Base-by-base conservation (phyloP, 2,888 invertebrate genomes). In the Ptychoptera contaminata region DNA sequence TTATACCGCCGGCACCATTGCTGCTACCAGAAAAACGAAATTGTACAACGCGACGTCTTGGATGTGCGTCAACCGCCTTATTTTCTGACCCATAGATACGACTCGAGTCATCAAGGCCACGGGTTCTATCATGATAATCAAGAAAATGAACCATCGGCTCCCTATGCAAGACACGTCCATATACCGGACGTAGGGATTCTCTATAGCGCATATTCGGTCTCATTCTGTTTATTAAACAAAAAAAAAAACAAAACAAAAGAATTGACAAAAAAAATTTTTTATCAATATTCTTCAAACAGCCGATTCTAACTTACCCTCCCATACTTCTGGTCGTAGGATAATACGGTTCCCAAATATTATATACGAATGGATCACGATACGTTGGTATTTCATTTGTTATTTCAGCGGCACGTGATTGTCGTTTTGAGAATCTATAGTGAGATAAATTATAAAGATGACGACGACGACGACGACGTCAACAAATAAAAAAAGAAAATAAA, bases 401-500 rank as follows among this genome's bases (percentile, higher is more conserved):
- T 65, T 88, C 87, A 7, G 87, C 82, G 12, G 86, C 84, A 35
- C 88, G 73, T 41, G 86, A 85, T 67, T 90, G 88, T 47, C 90
- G 68, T 64, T 87, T 87, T 12, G 86, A 88, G 67, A 87, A 85
- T 62, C 65, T 62, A 16, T 12, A 30, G 11, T 8, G 11, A 16
- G 5, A 40, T 11, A 23, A n/a, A 8, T 29, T 11, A 29, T 16
- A 11, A 41, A 41, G 16, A 30, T 14, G 8, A 40, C 7, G 9
- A 15, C n/a, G 8, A 12, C 8, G 36, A 12, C 36, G 11, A 12
- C 14, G 11, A 2, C 36, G 8, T 41, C n/a, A n/a, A n/a, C n/a
- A n/a, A n/a, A n/a, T n/a, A 23, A 23, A 23, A 23, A 23, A 23
- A 23, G 7, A 23, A 23, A 23, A 23, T 23, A 23, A 31, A 30